phyloP scores from a whole-genome alignment of 2,797 vertebrate genomes.

The Anolis apletophallus region DNA sequence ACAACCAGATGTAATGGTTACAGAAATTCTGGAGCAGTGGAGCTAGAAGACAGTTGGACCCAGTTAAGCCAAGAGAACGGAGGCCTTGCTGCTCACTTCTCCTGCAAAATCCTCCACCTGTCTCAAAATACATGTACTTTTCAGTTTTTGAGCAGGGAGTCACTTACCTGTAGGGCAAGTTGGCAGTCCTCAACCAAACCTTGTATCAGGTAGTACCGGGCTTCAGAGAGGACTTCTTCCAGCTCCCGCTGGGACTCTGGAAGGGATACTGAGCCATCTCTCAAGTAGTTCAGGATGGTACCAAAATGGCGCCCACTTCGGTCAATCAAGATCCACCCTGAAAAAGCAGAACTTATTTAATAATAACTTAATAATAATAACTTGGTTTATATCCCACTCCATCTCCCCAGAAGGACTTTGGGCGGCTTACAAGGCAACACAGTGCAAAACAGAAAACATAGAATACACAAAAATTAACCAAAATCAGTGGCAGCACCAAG shows the following conservation, averaged over 20 bases:
- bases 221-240: constrained; percentile 88
- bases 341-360: background rate
- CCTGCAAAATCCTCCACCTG: background rate
- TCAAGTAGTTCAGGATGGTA: constrained; percentile 88
- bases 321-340: constrained; percentile 91
- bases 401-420: no score
- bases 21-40: background rate
- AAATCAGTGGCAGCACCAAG: no score
- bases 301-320: constrained; percentile 87
- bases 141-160: background rate
- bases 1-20: background rate
- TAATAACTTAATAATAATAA: no score
- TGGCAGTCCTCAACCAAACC: constrained; percentile 89
- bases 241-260: constrained; percentile 86
- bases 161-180: constrained; percentile 84
- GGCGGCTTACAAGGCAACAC: no score
- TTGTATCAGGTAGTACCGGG: constrained; percentile 87
- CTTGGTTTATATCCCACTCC: no score
- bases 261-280: constrained; percentile 89
- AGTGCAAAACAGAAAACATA: no score
- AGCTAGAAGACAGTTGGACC: background rate
- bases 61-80: background rate
- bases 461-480: no score
- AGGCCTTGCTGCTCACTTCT: background rate
- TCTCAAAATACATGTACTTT: background rate